A percentile compares a stretch with the other conserved stretches of the same genome.
Conservation (phyloP, 2,888 invertebrate species). For the Lysandra coridon region DNA sequence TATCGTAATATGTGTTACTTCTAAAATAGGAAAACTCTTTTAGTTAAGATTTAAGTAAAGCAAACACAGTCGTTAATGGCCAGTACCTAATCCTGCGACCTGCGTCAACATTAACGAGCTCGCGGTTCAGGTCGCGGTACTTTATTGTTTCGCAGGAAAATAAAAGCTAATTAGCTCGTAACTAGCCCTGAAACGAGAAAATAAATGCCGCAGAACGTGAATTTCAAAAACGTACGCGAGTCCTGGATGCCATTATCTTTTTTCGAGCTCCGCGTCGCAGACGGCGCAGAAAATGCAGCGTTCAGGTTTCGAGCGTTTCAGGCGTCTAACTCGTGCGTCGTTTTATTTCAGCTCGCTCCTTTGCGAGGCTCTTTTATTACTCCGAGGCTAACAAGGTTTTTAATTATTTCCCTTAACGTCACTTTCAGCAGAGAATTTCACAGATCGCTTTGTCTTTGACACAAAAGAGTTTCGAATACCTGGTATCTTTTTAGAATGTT, state of each 20-base stretch:
- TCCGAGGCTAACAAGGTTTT: conserved; percentile 75
- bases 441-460: conserved; percentile 35
- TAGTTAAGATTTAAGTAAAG: background rate
- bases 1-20: background rate
- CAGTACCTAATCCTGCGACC: background rate
- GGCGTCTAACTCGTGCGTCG: conserved; percentile 49
- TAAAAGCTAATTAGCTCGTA: conserved; percentile 13
- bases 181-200: conserved; percentile 2
- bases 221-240: conserved; percentile 12
- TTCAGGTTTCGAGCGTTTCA: conserved; percentile 59
- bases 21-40: background rate
- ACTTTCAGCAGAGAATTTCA: conserved; percentile 55
- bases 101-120: background rate
- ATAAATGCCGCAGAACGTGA: background rate
- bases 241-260: conserved; percentile 53
- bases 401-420: conserved; percentile 78
- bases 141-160: background rate
- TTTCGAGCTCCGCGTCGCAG: conserved; percentile 74
- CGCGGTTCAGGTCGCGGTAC: background rate
- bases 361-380: conserved; percentile 69
- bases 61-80: background rate
- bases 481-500: conserved; percentile 8
- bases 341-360: conserved; percentile 71
- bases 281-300: conserved; percentile 73
- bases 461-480: conserved; percentile 27